Evolutionary conservation across 2,888 invertebrate genomes (phyloP), one percentile per base, ranked within the genome.

Genomic region (Agriotes lineatus): DNA sequence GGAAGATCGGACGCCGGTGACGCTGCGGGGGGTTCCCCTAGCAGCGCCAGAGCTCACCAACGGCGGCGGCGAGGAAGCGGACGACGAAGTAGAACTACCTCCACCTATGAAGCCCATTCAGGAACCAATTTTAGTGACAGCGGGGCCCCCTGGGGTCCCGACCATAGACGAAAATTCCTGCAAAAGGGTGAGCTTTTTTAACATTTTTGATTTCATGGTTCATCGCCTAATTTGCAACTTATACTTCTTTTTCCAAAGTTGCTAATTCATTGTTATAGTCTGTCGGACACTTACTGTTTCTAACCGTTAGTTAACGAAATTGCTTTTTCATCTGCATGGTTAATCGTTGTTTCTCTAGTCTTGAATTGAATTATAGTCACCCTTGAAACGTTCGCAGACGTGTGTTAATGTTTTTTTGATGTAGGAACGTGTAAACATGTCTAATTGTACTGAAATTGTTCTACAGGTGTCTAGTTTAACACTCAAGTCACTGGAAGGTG

Each of bases 71-170:
- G 95, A 95, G 79, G 95, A 94, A 79, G 89, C 86, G 10, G 93
- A 93, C 74, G 92, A 92, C 74, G 94, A 95, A 80, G 88, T 95
- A 10, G 96, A 96, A 85, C 86, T 97, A 76, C 97, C 97, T 59
- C 97, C 97, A 33, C 96, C 97, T 1, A 97, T 97, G 97, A 95
- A 96, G 81, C 95, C 95, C n/a, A 94, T 96, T 75, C 93, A 94
- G 82, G 95, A 93, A 79, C 86, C 84, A 79, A 82, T 83, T 59
- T 72, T 84, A 66, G 83, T 83, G 1, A 79, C 83, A 10, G 76
- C 82, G 30, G 80, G 82, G 9, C 82, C 83, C 2, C 85, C 72
- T 10, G 75, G 74, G 57, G 86, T 86, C 72, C 82, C 84, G 0
- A 81, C 83, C 35, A 86, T 87, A 71, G 87, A 88, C 77, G 85